These are phyloP conservation scores for Microtus oregoni DNA, from an alignment of 2,113 vertebrate species.

Conservation along the genomic window DNA sequence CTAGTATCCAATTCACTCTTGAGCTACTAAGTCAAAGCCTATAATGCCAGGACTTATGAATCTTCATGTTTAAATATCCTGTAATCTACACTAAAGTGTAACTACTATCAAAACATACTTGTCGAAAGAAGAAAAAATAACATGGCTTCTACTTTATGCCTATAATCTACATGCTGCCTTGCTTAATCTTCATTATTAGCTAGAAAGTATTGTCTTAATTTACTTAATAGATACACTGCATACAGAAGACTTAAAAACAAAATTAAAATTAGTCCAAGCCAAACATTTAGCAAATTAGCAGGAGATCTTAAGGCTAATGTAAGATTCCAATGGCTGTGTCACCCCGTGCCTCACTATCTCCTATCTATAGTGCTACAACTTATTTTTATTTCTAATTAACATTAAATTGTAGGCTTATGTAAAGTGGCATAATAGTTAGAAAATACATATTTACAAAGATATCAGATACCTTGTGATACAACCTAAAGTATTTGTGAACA, in stretches of 20 bases:
- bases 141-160: background rate
- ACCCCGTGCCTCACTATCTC: fast-evolving
- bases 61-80: background rate
- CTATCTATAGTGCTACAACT: background rate
- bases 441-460: constrained; percentile 5
- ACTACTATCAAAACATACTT: background rate
- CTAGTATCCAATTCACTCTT: background rate
- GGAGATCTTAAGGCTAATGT: background rate
- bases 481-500: background rate
- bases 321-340: background rate
- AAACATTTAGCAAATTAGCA: background rate
- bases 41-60: background rate
- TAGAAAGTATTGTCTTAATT: background rate
- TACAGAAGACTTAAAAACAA: background rate
- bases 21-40: background rate
- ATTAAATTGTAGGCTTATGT: background rate
- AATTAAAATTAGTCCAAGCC: background rate
- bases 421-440: background rate
- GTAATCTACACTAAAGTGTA: background rate
- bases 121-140: background rate
- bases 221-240: background rate
- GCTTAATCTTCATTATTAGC: background rate
- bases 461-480: background rate
- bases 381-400: background rate
- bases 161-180: background rate